phyloP scores from a whole-genome alignment of 92 coral and sea anemone genomes.

The Porites divaricata region DNA sequence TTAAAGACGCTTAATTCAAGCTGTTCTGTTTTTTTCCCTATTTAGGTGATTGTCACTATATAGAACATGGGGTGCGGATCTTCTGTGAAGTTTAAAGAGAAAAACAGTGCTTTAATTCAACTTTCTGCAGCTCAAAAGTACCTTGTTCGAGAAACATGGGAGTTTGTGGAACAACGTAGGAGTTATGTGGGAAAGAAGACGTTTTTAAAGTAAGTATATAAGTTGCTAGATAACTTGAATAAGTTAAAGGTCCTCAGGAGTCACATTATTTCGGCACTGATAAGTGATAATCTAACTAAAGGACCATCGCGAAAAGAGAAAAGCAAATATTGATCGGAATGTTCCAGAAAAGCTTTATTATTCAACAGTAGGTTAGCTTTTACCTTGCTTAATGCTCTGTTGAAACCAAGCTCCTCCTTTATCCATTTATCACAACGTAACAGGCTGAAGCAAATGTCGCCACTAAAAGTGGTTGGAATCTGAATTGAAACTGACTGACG shows the following conservation, averaged over 20 bases:
- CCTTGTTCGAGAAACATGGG: constrained; percentile 88
- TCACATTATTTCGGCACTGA: background rate
- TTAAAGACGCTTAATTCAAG: background rate
- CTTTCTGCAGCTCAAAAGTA: constrained; percentile 82
- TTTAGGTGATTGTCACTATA: too few species aligned
- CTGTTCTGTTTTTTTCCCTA: background rate
- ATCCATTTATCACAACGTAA: too few species aligned
- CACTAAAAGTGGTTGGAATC: too few species aligned
- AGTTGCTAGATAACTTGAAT: background rate
- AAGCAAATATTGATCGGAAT: too few species aligned
- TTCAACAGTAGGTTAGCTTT: too few species aligned
- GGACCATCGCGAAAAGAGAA: too few species aligned
- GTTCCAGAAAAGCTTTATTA: too few species aligned
- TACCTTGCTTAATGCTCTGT: too few species aligned
- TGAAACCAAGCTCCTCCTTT: too few species aligned
- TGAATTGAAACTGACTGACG: too few species aligned
- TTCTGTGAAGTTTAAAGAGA: background rate
- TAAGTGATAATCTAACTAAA: too few species aligned
- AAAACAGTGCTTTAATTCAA: background rate
- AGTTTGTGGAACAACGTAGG: constrained; percentile 66
- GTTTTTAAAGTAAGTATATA: constrained; percentile 67
- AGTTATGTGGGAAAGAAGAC: constrained; percentile 75
- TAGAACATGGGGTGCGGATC: constrained; percentile 30
- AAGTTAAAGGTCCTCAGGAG: background rate
- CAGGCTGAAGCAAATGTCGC: too few species aligned